These are phyloP conservation scores for Chrysopilus asiliformis DNA, from an alignment of 2,888 invertebrate species.

Conservation along the genomic window DNA sequence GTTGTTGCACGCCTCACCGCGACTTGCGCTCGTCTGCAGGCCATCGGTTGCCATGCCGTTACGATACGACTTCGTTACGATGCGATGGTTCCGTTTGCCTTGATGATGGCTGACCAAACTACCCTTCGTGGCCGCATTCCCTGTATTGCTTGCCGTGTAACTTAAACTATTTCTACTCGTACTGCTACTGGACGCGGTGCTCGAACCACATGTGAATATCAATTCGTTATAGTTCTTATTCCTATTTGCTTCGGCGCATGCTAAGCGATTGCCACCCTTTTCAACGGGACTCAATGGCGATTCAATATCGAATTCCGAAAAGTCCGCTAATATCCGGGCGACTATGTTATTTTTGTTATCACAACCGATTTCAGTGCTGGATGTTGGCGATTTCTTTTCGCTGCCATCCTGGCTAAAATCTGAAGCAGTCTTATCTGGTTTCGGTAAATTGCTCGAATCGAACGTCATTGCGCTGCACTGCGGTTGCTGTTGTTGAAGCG, in stretches of 20 bases:
- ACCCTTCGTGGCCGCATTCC: too few relatives aligned
- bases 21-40: slow-evolving; percentile 19
- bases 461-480: slow-evolving; percentile 16
- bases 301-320: slow-evolving; percentile 48
- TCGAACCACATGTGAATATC: slow-evolving; percentile 37
- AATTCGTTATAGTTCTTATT: slow-evolving; percentile 37
- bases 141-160: slow-evolving; percentile 5
- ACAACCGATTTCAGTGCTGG: slow-evolving; percentile 21
- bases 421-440: slow-evolving; percentile 29
- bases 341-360: slow-evolving; percentile 44
- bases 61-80: slow-evolving; percentile 32
- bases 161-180: slow-evolving; percentile 9
- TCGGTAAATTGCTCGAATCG: slow-evolving; percentile 3
- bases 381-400: slow-evolving; percentile 20
- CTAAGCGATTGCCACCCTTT: slow-evolving; percentile 20
- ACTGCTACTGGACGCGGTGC: background rate
- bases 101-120: slow-evolving; percentile 22
- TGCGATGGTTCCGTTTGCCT: slow-evolving; percentile 28
- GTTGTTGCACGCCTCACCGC: slow-evolving; percentile 37
- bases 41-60: slow-evolving; percentile 32
- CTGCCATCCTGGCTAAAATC: slow-evolving; percentile 2
- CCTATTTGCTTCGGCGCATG: slow-evolving; percentile 19
- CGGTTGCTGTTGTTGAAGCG: background rate
- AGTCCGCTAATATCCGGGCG: slow-evolving; percentile 48
- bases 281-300: too few relatives aligned